Evolutionary conservation across 2,888 invertebrate species (phyloP).

Genomic region (Caenorhabditis becei): DNA sequence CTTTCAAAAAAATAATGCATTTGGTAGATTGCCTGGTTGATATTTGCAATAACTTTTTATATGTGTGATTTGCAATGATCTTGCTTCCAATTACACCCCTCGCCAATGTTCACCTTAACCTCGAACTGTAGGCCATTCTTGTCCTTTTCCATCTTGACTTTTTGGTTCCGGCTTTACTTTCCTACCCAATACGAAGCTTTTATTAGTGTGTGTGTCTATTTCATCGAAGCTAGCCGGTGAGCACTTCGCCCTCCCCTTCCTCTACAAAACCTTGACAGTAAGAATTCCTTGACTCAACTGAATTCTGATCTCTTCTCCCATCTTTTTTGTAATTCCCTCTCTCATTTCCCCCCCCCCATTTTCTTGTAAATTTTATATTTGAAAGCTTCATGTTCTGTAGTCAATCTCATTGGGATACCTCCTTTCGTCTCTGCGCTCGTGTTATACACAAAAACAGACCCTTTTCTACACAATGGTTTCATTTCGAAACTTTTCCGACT

Average conservation of each 20-base stretch:
- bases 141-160: constrained; percentile 11
- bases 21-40: constrained; percentile 46
- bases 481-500: background rate
- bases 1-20: constrained; percentile 15
- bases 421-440: constrained; percentile 7
- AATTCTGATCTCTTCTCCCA: constrained; percentile 49
- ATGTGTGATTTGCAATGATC: constrained; percentile 45
- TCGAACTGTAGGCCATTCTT: constrained; percentile 37
- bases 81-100: background rate
- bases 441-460: constrained; percentile 18
- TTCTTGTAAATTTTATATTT: background rate
- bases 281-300: constrained; percentile 58
- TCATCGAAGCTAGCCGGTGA: constrained; percentile 60
- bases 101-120: constrained; percentile 41
- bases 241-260: constrained; percentile 25
- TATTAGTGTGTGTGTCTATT: constrained; percentile 42
- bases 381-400: background rate
- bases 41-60: constrained; percentile 53
- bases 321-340: background rate
- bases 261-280: constrained; percentile 44
- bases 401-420: constrained; percentile 13
- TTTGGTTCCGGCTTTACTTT: constrained; percentile 53
- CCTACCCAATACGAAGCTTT: constrained; percentile 16
- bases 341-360: background rate
- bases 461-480: background rate